A percentile compares a stretch with the other conserved stretches of the same genome.
Evolutionary conservation across 2,888 invertebrate species (phyloP).

Genomic region (Flexamia atlantica): DNA sequence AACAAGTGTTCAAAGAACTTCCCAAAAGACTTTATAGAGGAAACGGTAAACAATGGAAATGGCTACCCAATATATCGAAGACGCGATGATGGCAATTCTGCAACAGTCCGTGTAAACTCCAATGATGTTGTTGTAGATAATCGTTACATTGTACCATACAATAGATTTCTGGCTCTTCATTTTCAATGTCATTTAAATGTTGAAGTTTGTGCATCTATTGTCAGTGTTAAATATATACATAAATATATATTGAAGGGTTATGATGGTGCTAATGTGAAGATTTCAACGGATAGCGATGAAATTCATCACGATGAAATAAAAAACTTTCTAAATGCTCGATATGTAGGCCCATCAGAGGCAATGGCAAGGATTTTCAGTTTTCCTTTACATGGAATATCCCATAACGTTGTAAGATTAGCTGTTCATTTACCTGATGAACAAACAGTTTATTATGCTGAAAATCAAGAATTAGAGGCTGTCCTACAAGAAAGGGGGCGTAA

Average conservation of each 20-base stretch:
- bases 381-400: background rate
- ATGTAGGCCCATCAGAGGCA: slow-evolving; percentile 4
- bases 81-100: background rate
- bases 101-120: background rate
- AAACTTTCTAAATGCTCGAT: background rate
- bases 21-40: background rate
- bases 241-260: background rate
- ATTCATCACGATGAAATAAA: background rate
- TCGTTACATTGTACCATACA: background rate
- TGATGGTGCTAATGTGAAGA: background rate
- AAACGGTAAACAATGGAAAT: slow-evolving; percentile 1
- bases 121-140: background rate
- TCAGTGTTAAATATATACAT: background rate
- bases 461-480: background rate
- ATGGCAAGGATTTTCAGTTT: background rate
- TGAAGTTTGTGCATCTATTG: background rate
- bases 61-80: background rate
- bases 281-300: background rate
- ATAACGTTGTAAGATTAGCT: background rate
- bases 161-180: background rate
- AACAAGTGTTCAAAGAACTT: background rate
- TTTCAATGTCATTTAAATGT: slow-evolving; percentile 1
- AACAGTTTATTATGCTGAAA: background rate
- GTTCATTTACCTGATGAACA: background rate
- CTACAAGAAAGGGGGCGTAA: background rate